Conservation (phyloP, 2,797 vertebrate species). For the Clarias pachynema region DNA sequence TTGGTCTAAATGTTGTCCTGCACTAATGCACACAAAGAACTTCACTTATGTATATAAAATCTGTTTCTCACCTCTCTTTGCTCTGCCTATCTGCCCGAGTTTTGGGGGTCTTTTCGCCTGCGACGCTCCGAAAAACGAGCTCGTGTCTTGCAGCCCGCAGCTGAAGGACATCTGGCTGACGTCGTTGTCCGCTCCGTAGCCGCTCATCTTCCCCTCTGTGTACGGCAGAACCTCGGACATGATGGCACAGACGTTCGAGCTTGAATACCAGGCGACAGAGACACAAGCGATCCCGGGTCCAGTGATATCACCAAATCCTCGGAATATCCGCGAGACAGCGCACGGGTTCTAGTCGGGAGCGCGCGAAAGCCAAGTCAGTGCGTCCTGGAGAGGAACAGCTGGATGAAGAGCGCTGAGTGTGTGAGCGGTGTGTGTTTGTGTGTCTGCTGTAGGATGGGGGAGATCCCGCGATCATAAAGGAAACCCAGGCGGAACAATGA, state of each 20-base stretch:
- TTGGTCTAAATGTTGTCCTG: neutral
- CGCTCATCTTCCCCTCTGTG: slow-evolving; percentile 95
- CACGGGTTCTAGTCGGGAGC: neutral
- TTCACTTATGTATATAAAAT: neutral
- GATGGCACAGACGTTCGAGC: slow-evolving; percentile 60
- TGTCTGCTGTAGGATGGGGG: slow-evolving; percentile 81
- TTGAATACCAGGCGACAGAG: slow-evolving; percentile 3
- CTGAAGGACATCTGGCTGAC: slow-evolving; percentile 95
- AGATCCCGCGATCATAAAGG: slow-evolving; percentile 94
- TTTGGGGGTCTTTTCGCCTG: slow-evolving; percentile 97
- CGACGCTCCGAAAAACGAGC: slow-evolving; percentile 90
- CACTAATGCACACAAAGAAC: neutral
- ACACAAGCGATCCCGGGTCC: neutral
- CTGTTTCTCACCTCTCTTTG: slow-evolving; percentile 87
- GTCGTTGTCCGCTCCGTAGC: slow-evolving; percentile 92
- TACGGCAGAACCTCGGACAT: slow-evolving; percentile 98
- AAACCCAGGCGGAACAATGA: slow-evolving; percentile 93
- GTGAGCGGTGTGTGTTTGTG: slow-evolving; percentile 65
- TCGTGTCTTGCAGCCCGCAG: slow-evolving; percentile 97
- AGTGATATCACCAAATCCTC: neutral
- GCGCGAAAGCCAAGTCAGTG: slow-evolving; percentile 51
- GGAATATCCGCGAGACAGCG: slow-evolving; percentile 29
- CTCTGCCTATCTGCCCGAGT: slow-evolving; percentile 94
- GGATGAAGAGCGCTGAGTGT: slow-evolving; percentile 44
- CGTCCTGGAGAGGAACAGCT: neutral